Base-by-base conservation (phyloP, 1,140 invertebrate species). In the Polyergus mexicanus region DNA sequence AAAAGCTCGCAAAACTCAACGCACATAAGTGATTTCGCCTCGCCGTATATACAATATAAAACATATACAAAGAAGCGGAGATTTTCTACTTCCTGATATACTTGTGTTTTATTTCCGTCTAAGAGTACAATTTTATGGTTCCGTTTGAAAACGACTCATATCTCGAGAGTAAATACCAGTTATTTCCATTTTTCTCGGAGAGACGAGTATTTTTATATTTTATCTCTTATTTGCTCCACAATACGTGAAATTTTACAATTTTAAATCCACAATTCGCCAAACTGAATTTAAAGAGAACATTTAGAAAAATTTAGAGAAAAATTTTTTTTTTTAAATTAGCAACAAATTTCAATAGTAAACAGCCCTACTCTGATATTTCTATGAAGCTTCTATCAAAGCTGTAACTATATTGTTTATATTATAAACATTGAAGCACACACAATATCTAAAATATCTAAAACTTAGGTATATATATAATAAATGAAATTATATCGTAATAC, bases 101-200 rank as follows among this genome's bases (percentile, higher is more conserved):
- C 41, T 68, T 38, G 13, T 5, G 13, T 5, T 78, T 35, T 44
- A 51, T 22, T 56, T 22, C n/a, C 38, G 22, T 80, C 63, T 68
- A 68, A 69, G n/a, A 38, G 19, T 54, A 28, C 28, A 68, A 78
- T 54, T n/a, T 78, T 32, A 68, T 32, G 22, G 65, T 80, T 80
- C 19, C 8, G 13, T 66, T 38, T 35, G 22, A 7, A 65, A 65
- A 28, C 25, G 1, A 13, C n/a, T n/a, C 16, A 19, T 54, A 77
- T 35, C 16, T n/a, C 47, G 3, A 11, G n/a, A 78, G 8, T 68
- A 80, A 80, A 80, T 41, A 78, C 11, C 63, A 78, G 62, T 68
- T 32, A 38, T 78, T 78, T 77, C 11, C 58, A 51, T 28, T 66
- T 78, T 10, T 8, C 41, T 63, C 5, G 3, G 22, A 16, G n/a